Conservation (phyloP, 2,888 invertebrate genomes). For the Philonicus albiceps region DNA sequence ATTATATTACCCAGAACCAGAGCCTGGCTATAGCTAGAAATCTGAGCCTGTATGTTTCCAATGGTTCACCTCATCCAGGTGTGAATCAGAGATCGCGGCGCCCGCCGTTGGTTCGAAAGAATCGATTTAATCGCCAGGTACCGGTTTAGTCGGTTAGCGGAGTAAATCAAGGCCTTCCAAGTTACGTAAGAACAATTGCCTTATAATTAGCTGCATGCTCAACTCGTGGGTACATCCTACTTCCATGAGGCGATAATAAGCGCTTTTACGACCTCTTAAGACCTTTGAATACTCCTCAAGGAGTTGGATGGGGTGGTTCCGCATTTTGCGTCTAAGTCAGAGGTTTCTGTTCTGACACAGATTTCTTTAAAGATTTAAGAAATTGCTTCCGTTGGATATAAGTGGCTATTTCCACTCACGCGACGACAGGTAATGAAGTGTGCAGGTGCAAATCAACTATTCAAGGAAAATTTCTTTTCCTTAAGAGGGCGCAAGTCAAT, state of each 20-base stretch:
- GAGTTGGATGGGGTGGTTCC: constrained; percentile 4
- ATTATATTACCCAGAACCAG: neutral
- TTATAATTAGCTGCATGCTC: constrained; percentile 30
- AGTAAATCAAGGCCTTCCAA: constrained; percentile 39
- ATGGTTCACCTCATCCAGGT: neutral
- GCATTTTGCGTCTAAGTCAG: constrained; percentile 2
- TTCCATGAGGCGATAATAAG: constrained; percentile 23
- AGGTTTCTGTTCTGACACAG: neutral
- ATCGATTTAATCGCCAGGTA: constrained; percentile 26
- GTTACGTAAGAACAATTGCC: constrained; percentile 28
- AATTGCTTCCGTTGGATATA: neutral
- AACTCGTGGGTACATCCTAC: neutral
- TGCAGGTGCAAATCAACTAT: neutral
- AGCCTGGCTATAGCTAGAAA: neutral
- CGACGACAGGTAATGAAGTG: neutral
- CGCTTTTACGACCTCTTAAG: neutral
- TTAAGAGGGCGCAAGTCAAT: neutral
- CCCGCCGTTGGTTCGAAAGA: neutral
- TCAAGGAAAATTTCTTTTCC: neutral
- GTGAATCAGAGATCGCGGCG: constrained; percentile 22
- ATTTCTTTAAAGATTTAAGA: neutral
- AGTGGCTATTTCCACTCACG: neutral
- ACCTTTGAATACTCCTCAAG: too few species aligned
- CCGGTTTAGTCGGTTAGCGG: constrained; percentile 30
- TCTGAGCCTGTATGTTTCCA: neutral